A percentile compares a stretch with the other conserved stretches of the same genome.
These are phyloP conservation scores for Turnix velox DNA, from an alignment of 2,113 vertebrate genomes.

Conservation along the genomic window DNA sequence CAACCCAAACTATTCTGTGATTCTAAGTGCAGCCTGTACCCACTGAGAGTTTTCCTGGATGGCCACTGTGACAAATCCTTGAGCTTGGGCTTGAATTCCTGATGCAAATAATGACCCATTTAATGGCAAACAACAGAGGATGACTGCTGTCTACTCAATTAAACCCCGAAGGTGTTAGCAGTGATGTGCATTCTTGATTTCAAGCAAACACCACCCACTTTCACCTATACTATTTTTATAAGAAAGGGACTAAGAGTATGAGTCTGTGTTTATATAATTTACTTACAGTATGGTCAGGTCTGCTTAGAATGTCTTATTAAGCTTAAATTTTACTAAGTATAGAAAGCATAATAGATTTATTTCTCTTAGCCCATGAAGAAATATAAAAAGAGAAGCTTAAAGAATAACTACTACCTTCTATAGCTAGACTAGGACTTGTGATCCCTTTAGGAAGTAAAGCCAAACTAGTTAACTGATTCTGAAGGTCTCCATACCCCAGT, in stretches of 20 bases:
- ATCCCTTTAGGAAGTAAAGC: not conserved
- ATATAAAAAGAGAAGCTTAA: not conserved
- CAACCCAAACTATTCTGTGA: too few relatives aligned
- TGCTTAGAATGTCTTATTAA: not conserved
- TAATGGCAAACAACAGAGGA: not conserved
- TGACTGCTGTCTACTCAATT: not conserved
- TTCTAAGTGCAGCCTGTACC: not conserved
- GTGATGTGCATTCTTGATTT: not conserved
- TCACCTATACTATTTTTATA: not conserved
- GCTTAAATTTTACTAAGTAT: not conserved
- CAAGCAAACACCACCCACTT: not conserved
- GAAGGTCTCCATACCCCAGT: not conserved
- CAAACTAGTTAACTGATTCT: not conserved
- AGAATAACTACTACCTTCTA: not conserved
- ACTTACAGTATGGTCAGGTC: not conserved
- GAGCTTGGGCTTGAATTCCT: not conserved
- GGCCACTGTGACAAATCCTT: not conserved
- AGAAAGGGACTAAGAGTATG: not conserved
- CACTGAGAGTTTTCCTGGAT: not conserved
- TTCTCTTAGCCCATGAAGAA: not conserved
- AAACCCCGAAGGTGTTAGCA: not conserved
- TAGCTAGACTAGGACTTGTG: not conserved
- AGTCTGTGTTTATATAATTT: not conserved
- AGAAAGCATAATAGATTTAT: not conserved
- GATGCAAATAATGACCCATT: constrained; percentile 21